Base-by-base conservation (phyloP, 2,888 invertebrate genomes). In the Heliconius ethilla region DNA sequence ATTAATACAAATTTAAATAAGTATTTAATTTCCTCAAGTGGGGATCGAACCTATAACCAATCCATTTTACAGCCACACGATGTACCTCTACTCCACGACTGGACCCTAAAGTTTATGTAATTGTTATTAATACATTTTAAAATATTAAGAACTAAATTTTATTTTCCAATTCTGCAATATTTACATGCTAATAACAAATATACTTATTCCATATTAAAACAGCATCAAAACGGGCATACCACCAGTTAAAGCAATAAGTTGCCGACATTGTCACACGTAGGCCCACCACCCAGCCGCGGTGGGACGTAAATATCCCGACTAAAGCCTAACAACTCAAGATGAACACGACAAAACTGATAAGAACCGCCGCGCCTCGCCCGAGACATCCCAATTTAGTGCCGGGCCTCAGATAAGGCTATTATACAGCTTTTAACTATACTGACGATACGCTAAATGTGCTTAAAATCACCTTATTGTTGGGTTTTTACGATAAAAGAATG, bases 331-430 rank as follows among this genome's bases (percentile, higher is more conserved):
- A 94, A 94, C 93, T 94, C 94, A 94, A 92, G 92, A 92, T 91
- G 92, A 92, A 94, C 94, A 94, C 90, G 94, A 93, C 94, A 90
- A 91, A 91, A 91, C 92, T 93, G 94, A 94, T 94, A 94, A 94
- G 89, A 85, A 85, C 86, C 88, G 88, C 91, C 91, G 90, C 90
- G 89, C 89, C 91, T 88, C 87, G 86, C 87, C 87, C 87, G 89
- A 91, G 93, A 94, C 94, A 93, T 94, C 93, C 94, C 93, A 94
- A 94, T 94, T 94, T 94, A 94, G 92, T 94, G 89, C 94, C 93
- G 89, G 89, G 86, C 88, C 89, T 81, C 85, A 91, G 94, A 94
- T 94, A 94, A 94, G 92, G 91, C 94, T 92, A 94, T 94, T 94
- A 94, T 93, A 92, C 92, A 92, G 94, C 94, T 94, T 94, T 94